Evolutionary conservation across 2,888 invertebrate genomes (phyloP).

Genomic region (Erebia ligea): DNA sequence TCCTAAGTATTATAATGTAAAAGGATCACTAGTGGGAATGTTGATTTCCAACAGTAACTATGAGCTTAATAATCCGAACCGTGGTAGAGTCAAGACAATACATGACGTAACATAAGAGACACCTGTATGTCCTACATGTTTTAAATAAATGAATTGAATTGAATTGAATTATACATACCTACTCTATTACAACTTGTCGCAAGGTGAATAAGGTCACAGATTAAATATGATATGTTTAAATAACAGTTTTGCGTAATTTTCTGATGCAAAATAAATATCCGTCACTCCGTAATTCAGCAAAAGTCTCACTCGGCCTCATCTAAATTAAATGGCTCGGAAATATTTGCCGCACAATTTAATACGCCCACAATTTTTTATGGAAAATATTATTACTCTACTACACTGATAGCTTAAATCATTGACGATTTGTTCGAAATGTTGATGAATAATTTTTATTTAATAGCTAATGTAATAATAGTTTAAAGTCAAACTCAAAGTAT

Average conservation of each 20-base stretch:
- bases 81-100: too few relatives aligned
- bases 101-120: too few relatives aligned
- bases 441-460: too few relatives aligned
- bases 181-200: not conserved
- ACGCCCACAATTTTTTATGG: conserved; percentile 24
- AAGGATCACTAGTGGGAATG: too few relatives aligned
- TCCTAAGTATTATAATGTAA: too few relatives aligned
- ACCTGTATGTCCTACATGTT: too few relatives aligned
- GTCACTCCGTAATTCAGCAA: conserved; percentile 13
- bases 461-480: not conserved
- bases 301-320: conserved; percentile 28
- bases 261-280: conserved; percentile 10
- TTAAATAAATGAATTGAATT: too few relatives aligned
- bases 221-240: not conserved
- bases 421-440: not conserved
- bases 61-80: too few relatives aligned
- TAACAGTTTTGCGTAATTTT: not conserved
- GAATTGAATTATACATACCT: too few relatives aligned
- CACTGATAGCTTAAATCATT: conserved; percentile 12
- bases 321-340: conserved; percentile 52
- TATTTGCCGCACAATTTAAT: conserved; percentile 49
- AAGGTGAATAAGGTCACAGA: not conserved
- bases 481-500: too few relatives aligned
- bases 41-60: too few relatives aligned
- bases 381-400: conserved; percentile 20